Evolutionary conservation across 2,797 vertebrate genomes (phyloP).

Genomic region (Bradypodion ventrale): DNA sequence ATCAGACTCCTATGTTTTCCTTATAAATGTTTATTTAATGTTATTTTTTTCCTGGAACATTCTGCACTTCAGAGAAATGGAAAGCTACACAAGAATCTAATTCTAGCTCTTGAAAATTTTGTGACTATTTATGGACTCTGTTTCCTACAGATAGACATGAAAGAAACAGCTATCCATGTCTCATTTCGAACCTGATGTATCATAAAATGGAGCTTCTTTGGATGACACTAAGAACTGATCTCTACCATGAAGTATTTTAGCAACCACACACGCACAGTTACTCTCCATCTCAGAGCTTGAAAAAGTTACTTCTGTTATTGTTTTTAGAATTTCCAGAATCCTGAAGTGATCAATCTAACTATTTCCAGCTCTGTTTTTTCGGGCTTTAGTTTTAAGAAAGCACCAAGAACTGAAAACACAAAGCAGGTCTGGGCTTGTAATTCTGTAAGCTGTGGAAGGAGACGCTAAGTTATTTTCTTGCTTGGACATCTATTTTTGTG

Average conservation of each 20-base stretch:
- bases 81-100: not conserved
- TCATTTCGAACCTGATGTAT: not conserved
- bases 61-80: not conserved
- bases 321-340: too few species aligned
- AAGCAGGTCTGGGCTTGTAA: constrained; percentile 43
- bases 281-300: too few species aligned
- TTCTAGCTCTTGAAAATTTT: not conserved
- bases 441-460: constrained; percentile 32
- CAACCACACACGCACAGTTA: too few species aligned
- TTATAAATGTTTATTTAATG: not conserved
- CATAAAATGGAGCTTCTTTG: not conserved
- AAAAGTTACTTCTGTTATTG: too few species aligned
- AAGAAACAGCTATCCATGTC: not conserved
- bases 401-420: not conserved
- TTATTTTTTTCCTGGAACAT: not conserved
- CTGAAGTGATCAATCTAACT: too few species aligned
- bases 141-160: not conserved
- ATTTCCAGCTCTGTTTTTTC: not conserved
- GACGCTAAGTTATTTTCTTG: constrained; percentile 58
- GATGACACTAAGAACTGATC: not conserved
- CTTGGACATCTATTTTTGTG: constrained; percentile 50
- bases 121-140: not conserved
- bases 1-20: not conserved
- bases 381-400: constrained; percentile 28
- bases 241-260: constrained; percentile 18